These are phyloP conservation scores for Phylloscopus trochilus DNA, from an alignment of 2,113 vertebrate species.

Conservation along the genomic window DNA sequence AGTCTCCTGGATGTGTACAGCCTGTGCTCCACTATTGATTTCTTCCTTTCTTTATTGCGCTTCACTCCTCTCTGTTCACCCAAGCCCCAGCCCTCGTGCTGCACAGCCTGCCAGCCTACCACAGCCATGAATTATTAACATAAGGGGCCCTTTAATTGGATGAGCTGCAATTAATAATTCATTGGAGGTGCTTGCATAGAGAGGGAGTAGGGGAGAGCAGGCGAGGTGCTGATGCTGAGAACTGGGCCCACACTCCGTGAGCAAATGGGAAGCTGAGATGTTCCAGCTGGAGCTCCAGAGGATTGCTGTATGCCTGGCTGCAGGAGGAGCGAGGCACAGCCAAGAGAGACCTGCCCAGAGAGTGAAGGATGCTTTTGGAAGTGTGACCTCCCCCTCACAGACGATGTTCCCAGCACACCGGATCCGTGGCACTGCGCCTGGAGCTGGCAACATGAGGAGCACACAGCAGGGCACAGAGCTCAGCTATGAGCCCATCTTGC, in stretches of 20 bases:
- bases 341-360: background rate
- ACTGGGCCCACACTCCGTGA: background rate
- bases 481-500: background rate
- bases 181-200: conserved; percentile 14
- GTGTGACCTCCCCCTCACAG: background rate
- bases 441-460: background rate
- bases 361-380: background rate
- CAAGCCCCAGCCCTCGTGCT: background rate
- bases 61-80: conserved; percentile 34
- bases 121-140: conserved; percentile 58
- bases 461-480: background rate
- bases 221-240: background rate
- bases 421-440: background rate
- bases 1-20: conserved; percentile 22
- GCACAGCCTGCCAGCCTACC: conserved; percentile 35
- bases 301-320: background rate
- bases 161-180: conserved; percentile 62
- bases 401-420: accelerated
- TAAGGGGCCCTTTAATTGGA: conserved; percentile 54
- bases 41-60: conserved; percentile 57
- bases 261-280: background rate
- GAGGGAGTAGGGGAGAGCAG: background rate
- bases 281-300: background rate
- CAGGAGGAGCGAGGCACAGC: background rate
- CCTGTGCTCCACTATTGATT: conserved; percentile 55